Evolutionary conservation across 1,140 invertebrate genomes (phyloP), one percentile per base, ranked within the genome.

Genomic region (Stegodyphus dumicola): DNA sequence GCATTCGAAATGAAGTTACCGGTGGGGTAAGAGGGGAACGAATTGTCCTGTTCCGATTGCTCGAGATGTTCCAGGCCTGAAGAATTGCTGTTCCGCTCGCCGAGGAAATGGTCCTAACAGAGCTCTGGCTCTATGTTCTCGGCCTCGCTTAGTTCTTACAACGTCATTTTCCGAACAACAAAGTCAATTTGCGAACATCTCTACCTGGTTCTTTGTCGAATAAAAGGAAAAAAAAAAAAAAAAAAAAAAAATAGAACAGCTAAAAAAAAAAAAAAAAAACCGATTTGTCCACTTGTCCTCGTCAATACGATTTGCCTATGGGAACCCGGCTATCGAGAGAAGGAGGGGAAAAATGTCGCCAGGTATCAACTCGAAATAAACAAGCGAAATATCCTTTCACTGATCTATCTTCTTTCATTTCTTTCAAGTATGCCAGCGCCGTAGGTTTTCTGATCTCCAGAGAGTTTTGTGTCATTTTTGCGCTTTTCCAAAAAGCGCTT

Each of bases 1-100:
- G 64, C 71, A 76, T 85, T 76, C 81, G 77, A 85, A 85, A 85
- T 64, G 33, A 85, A 85, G 81, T 85, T 85, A 85, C 18, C 71
- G 7, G 69, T 49, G 33, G 33, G 33, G 33, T 33, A 33, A 33
- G 33, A 33, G 33, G 33, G 56, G 15, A 56, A 76, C 54, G 71
- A 85, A 85, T 85, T 85, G 81, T 69, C 49, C 74, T 48, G 64
- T 85, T 85, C 81, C 81, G 81, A 71, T 66, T 53, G 70, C 56
- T 66, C 51, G 78, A 73, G 48, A 73, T 17, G 60, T 49, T 85
- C 66, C 18, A n/a, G 65, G 7, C 65, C 71, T 48, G 51, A 71
- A 83, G 54, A 75, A 83, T 83, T 83, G 79, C 54, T 70, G 66
- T 83, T 67, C 65, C 56, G 56, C 5, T 60, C 7, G 9, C 65